Evolutionary conservation across 2,797 vertebrate genomes (phyloP).

Genomic region (Scyliorhinus canicula): DNA sequence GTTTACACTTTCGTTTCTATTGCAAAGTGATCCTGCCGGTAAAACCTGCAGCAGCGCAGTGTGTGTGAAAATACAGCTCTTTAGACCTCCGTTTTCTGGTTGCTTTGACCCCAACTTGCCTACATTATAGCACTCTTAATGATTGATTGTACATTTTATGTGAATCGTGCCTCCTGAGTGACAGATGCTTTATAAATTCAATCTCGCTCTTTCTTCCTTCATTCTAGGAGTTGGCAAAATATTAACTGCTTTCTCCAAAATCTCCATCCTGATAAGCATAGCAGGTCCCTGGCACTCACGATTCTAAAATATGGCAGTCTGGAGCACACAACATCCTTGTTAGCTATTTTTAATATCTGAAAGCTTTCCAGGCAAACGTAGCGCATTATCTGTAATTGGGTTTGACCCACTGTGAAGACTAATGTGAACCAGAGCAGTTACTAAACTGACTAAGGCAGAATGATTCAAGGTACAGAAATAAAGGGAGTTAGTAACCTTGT

Average conservation of each 20-base stretch:
- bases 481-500: background rate
- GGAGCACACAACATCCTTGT: background rate
- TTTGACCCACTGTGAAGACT: background rate
- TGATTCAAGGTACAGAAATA: background rate
- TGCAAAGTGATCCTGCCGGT: background rate
- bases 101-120: background rate
- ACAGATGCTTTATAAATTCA: background rate
- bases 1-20: background rate
- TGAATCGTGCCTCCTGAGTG: background rate
- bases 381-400: background rate
- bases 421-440: background rate
- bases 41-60: background rate
- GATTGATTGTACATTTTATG: background rate
- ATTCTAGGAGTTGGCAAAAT: background rate
- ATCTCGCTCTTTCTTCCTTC: background rate
- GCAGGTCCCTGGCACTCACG: background rate
- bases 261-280: background rate
- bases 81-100: background rate
- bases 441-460: background rate
- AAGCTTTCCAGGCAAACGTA: background rate
- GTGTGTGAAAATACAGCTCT: background rate
- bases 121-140: background rate
- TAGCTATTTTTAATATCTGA: constrained; percentile 26
- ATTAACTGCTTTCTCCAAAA: background rate
- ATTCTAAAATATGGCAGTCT: background rate